phyloP scores from a whole-genome alignment of 2,797 vertebrate species.

The Merluccius polli region DNA sequence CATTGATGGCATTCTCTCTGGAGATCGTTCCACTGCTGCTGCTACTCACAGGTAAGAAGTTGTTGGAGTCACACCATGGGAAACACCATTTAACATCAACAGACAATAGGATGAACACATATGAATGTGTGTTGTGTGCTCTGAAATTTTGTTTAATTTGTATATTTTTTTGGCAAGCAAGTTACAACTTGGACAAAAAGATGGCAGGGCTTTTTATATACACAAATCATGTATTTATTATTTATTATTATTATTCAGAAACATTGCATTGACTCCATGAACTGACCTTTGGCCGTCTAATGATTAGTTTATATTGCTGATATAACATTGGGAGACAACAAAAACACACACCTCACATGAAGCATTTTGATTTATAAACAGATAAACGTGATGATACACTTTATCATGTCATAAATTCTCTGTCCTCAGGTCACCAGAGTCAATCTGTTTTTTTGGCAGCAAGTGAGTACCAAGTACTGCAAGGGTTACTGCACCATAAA shows the following conservation, averaged over 20 bases:
- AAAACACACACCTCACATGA: neutral
- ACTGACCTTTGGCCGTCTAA: neutral
- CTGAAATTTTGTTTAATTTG: neutral
- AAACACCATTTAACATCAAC: neutral
- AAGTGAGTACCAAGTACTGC: slow-evolving; percentile 1
- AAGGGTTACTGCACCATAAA: too few relatives aligned
- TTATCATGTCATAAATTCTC: slow-evolving; percentile 1
- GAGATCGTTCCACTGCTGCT: slow-evolving; percentile 23
- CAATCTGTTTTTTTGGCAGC: neutral
- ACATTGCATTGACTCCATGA: neutral
- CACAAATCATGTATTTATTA: too few relatives aligned
- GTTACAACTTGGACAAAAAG: neutral
- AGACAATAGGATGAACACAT: neutral
- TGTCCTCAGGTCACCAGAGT: neutral
- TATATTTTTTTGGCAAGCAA: neutral
- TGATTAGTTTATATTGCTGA: neutral
- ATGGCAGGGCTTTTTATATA: neutral
- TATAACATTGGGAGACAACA: neutral
- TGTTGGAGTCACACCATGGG: neutral
- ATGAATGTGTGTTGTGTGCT: neutral
- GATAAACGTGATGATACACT: neutral
- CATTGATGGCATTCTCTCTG: neutral
- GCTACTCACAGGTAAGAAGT: slow-evolving; percentile 26
- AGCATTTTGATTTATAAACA: neutral
- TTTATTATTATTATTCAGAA: neutral